Evolutionary conservation across 2,113 vertebrate species (phyloP).

Genomic region (Haemorhous mexicanus): DNA sequence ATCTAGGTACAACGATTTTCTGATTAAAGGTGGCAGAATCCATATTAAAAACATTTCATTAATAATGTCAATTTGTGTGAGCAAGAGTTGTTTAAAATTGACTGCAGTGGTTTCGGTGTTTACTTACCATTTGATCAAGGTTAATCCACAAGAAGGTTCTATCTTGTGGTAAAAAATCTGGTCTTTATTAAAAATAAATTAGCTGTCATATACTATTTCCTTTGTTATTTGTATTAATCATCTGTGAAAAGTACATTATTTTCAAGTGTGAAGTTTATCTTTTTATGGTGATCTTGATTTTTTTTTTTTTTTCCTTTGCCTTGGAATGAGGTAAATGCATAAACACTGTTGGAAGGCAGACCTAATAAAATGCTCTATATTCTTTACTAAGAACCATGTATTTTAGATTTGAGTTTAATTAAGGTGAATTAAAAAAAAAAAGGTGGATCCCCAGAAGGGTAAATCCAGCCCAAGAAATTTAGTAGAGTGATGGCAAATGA

Average conservation of each 20-base stretch:
- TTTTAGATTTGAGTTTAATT: background rate
- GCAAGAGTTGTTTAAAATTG: background rate
- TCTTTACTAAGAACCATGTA: background rate
- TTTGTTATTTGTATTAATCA: background rate
- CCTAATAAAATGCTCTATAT: background rate
- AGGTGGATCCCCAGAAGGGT: background rate
- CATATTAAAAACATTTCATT: background rate
- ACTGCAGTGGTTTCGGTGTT: background rate
- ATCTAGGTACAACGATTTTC: background rate
- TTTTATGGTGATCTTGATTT: background rate
- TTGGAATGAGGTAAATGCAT: background rate
- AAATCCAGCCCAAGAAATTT: background rate
- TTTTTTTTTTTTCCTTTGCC: background rate
- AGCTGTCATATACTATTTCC: background rate
- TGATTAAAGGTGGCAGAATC: background rate
- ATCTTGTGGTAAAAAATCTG: background rate
- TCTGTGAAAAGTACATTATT: background rate
- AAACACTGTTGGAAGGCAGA: background rate
- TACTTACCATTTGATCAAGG: background rate
- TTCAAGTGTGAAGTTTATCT: background rate
- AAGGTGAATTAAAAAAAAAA: background rate
- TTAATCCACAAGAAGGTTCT: background rate
- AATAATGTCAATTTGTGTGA: background rate
- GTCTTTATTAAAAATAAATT: background rate
- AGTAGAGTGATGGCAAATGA: background rate